A percentile compares a stretch with the other conserved stretches of the same genome.
Conservation (phyloP, 2,797 vertebrate species). For the Bradypus variegatus region DNA sequence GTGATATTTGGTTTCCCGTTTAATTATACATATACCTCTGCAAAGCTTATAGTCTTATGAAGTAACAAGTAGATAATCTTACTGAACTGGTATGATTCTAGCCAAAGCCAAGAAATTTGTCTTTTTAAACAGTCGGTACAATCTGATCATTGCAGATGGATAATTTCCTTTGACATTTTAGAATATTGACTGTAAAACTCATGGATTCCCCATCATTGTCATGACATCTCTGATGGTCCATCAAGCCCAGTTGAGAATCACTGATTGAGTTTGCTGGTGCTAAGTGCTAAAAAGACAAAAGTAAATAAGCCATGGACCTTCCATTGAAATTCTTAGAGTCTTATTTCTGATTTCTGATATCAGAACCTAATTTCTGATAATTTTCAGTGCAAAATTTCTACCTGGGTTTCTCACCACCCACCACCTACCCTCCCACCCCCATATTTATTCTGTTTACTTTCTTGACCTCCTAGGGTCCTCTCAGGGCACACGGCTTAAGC, state of each 20-base stretch:
- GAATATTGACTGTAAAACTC: neutral
- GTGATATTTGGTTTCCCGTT: neutral
- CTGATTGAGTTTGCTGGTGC: neutral
- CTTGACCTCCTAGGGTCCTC: neutral
- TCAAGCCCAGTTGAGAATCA: neutral
- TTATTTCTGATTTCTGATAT: neutral
- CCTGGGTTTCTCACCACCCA: neutral
- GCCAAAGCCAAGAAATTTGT: neutral
- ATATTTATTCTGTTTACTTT: neutral
- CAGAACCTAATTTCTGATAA: no score
- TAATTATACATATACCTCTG: neutral
- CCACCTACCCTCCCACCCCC: neutral
- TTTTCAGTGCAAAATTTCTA: neutral
- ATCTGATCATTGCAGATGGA: neutral
- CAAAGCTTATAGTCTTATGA: neutral
- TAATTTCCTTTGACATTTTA: slow-evolving; percentile 9
- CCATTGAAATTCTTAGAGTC: neutral
- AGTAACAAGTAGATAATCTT: neutral
- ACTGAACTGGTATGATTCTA: slow-evolving; percentile 1
- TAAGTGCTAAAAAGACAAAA: slow-evolving; percentile 10
- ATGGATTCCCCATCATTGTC: neutral
- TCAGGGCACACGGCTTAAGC: neutral
- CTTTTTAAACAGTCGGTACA: neutral
- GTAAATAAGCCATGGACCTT: neutral
- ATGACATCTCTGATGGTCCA: neutral